Evolutionary conservation across 2,888 invertebrate species (phyloP).

Genomic region (Scaptodrosophila latifasciaeformis): DNA sequence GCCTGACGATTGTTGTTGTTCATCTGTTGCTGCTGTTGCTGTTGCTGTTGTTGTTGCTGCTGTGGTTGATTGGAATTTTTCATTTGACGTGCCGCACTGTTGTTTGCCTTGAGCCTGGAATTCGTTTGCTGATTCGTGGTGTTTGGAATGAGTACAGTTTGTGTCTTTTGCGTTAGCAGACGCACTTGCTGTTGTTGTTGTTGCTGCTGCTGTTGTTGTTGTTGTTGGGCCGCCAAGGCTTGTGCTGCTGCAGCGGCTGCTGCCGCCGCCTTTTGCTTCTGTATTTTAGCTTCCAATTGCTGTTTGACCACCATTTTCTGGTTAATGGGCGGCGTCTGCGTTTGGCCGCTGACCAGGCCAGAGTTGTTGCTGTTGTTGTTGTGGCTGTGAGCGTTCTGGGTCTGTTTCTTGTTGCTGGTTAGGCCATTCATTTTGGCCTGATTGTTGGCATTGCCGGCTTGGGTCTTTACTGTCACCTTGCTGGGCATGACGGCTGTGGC

Average conservation of each 20-base stretch:
- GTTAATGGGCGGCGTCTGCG: conserved; percentile 61
- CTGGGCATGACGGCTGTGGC: conserved; percentile 38
- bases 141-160: conserved; percentile 78
- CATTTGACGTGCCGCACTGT: conserved; percentile 10
- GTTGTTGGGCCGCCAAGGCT: conserved; percentile 40
- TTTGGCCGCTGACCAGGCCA: conserved; percentile 23
- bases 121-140: too few species aligned
- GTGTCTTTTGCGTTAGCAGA: conserved; percentile 73
- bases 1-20: not conserved
- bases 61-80: conserved; percentile 22
- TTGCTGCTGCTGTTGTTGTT: conserved; percentile 48
- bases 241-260: conserved; percentile 58
- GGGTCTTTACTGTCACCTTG: conserved; percentile 59
- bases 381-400: conserved; percentile 8
- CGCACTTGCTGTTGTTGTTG: conserved; percentile 57
- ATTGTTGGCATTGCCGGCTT: not conserved
- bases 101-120: conserved; percentile 33
- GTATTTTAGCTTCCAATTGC: conserved; percentile 83
- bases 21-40: not conserved
- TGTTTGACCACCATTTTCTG: conserved; percentile 79
- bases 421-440: conserved; percentile 44
- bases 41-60: conserved; percentile 6
- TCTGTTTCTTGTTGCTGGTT: conserved; percentile 42
- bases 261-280: conserved; percentile 76
- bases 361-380: conserved; percentile 19